Percentiles rank a stretch among this genome's conserved stretches.
Evolutionary conservation across 2,888 invertebrate genomes (phyloP).

Genomic region (Drosophila glabriapex): DNA sequence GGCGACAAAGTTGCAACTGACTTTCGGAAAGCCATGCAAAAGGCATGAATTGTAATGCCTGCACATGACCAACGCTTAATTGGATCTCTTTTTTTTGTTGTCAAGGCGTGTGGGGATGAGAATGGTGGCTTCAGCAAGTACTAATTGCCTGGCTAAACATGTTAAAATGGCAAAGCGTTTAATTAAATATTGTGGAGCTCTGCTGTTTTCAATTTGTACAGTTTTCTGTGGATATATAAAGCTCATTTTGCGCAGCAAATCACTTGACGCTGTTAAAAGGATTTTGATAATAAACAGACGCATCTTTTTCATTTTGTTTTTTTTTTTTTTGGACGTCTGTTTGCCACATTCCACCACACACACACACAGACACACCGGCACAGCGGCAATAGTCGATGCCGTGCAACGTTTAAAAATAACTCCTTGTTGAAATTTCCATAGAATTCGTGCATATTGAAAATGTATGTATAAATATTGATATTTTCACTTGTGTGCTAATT

Average conservation of each 20-base stretch:
- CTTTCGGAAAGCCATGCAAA: slow-evolving; percentile 30
- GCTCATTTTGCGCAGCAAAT: slow-evolving; percentile 16
- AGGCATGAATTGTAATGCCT: slow-evolving; percentile 5
- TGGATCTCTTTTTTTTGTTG: not conserved
- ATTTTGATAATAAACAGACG: slow-evolving; percentile 78
- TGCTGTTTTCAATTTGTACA: not conserved
- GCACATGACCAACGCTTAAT: slow-evolving; percentile 22
- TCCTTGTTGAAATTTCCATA: slow-evolving; percentile 73
- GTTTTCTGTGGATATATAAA: not conserved
- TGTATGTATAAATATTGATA: slow-evolving; percentile 78
- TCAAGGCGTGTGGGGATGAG: not conserved
- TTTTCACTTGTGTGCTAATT: slow-evolving; percentile 76
- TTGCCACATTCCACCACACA: slow-evolving; percentile 1
- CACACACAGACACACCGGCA: not conserved
- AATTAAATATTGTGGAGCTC: not conserved
- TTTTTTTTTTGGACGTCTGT: not conserved
- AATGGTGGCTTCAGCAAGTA: not conserved
- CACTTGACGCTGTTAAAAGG: slow-evolving; percentile 47
- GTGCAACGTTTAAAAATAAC: slow-evolving; percentile 76
- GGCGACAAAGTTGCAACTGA: slow-evolving; percentile 52
- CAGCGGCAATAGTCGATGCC: slow-evolving; percentile 4
- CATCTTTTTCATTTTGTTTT: slow-evolving; percentile 14
- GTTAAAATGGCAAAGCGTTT: not conserved
- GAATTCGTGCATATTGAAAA: slow-evolving; percentile 68
- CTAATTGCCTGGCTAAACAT: not conserved